These are phyloP conservation scores for Lacerta viridis DNA, from an alignment of 2,797 vertebrate species.

Conservation along the genomic window DNA sequence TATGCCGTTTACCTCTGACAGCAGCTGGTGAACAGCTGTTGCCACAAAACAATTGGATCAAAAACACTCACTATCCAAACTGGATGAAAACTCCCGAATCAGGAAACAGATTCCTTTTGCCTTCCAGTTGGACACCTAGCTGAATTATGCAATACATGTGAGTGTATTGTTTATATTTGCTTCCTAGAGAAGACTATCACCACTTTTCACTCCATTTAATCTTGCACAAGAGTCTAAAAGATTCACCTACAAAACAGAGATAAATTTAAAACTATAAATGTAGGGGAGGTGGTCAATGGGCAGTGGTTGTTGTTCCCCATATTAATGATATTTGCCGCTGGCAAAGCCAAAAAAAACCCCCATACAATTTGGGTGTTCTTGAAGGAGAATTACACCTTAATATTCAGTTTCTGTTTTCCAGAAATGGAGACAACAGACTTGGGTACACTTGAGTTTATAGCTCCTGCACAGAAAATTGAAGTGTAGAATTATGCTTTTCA, in stretches of 20 bases:
- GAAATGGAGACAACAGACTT: constrained; percentile 45
- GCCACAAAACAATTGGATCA: background rate
- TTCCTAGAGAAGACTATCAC: background rate
- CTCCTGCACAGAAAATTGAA: constrained; percentile 30
- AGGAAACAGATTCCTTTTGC: constrained; percentile 43
- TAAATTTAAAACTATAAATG: background rate
- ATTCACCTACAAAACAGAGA: background rate
- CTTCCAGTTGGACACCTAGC: constrained; percentile 35
- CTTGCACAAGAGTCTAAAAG: background rate
- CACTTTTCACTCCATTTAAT: background rate
- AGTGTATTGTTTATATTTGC: background rate
- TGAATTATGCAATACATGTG: constrained; percentile 24
- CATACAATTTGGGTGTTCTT: background rate
- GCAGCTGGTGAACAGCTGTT: constrained; percentile 33
- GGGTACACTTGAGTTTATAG: constrained; percentile 25
- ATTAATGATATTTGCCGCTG: constrained; percentile 7
- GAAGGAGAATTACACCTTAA: constrained; percentile 5
- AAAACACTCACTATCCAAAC: constrained; percentile 28
- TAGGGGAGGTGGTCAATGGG: background rate
- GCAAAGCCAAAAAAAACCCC: background rate
- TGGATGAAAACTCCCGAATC: constrained; percentile 17
- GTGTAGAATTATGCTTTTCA: constrained; percentile 30
- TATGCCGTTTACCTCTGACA: background rate
- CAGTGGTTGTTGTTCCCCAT: background rate
- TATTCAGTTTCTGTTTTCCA: constrained; percentile 3